These are phyloP conservation scores for Anas platyrhynchos DNA, from an alignment of 2,113 vertebrate genomes.

Conservation along the genomic window DNA sequence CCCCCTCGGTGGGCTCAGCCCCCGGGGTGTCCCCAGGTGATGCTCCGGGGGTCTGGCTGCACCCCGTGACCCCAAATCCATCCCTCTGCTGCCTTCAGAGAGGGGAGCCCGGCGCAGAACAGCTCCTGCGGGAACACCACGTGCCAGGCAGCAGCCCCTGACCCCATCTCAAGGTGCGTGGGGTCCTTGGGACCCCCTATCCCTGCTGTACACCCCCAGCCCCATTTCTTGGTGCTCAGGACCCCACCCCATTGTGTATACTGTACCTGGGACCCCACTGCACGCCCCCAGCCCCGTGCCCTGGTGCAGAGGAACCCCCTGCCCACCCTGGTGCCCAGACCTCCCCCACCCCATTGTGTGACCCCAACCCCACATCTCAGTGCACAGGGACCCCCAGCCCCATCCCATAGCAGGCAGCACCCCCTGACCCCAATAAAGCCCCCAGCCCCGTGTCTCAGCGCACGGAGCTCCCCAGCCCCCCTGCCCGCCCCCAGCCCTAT, in stretches of 20 bases:
- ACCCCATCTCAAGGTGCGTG: accelerated
- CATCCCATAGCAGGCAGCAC: not conserved
- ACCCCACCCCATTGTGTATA: not conserved
- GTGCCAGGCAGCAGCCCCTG: not conserved
- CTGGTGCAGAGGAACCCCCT: too few relatives aligned
- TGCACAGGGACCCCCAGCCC: not conserved
- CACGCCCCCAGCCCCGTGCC: too few relatives aligned
- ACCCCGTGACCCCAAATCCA: not conserved
- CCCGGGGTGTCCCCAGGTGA: not conserved
- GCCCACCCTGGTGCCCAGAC: not conserved
- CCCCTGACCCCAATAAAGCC: too few relatives aligned
- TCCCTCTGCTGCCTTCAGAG: not conserved
- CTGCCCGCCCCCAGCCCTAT: too few relatives aligned
- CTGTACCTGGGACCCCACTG: too few relatives aligned
- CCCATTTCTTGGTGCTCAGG: too few relatives aligned
- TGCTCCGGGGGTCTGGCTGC: not conserved
- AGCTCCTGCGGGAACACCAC: too few relatives aligned
- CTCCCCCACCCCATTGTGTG: too few relatives aligned
- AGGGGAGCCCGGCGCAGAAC: not conserved
- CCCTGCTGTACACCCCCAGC: not conserved
- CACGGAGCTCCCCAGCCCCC: too few relatives aligned
- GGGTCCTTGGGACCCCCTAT: accelerated
- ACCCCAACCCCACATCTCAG: not conserved
- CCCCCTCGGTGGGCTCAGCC: not conserved
- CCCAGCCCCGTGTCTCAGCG: too few relatives aligned